Percentiles rank a stretch among this genome's conserved stretches.
Conservation (phyloP, 2,113 vertebrate species). For the Turnix velox region DNA sequence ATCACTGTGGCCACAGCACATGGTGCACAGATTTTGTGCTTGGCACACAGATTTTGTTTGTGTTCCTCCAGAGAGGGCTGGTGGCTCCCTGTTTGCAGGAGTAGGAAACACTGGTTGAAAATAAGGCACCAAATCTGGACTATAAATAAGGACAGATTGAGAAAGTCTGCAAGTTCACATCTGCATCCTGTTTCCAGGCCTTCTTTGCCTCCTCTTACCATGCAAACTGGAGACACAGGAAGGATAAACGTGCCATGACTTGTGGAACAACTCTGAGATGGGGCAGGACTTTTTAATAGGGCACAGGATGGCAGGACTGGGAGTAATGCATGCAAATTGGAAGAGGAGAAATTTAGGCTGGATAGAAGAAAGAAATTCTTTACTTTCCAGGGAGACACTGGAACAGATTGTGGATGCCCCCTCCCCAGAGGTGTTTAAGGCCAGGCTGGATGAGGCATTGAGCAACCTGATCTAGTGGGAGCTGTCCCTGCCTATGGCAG, state of each 20-base stretch:
- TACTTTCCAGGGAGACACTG: too few relatives aligned
- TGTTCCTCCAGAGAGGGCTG: not conserved
- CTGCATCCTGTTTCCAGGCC: not conserved
- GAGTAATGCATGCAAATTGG: too few relatives aligned
- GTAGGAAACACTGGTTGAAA: not conserved
- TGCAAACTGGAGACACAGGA: rapidly evolving
- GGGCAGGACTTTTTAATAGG: too few relatives aligned
- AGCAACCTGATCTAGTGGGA: too few relatives aligned
- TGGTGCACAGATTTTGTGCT: not conserved
- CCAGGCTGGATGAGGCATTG: too few relatives aligned
- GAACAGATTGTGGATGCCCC: too few relatives aligned
- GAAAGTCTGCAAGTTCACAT: not conserved
- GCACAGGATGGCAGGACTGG: too few relatives aligned
- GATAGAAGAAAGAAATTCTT: too few relatives aligned
- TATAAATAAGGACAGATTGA: not conserved
- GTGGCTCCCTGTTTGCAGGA: not conserved
- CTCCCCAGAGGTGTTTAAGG: too few relatives aligned
- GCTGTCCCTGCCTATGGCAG: too few relatives aligned
- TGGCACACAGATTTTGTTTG: not conserved
- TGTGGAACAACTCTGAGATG: not conserved
- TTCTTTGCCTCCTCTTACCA: rapidly evolving
- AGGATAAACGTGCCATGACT: rapidly evolving
- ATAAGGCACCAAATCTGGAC: not conserved
- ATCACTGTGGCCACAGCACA: not conserved
- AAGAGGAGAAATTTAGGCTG: too few relatives aligned